Evolutionary conservation across 2,797 vertebrate species (phyloP), one percentile per base, ranked within the genome.

Genomic region (Crenuchus spilurus): DNA sequence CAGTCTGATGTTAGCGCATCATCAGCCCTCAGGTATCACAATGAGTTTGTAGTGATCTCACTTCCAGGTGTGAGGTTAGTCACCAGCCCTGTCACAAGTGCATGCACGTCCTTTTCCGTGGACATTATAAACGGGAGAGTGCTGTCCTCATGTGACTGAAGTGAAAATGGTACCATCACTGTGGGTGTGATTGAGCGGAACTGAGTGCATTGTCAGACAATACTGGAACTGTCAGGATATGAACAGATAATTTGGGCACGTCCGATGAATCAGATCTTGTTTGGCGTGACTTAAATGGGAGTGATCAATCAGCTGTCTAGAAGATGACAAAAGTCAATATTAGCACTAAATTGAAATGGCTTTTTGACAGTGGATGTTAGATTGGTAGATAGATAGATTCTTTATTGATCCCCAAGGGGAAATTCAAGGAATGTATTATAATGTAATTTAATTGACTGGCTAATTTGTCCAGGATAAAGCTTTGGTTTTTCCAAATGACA

Each of bases 1-100:
- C 62, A 78, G 74, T 65, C 69, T 62, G 66, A 82, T 79, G 62
- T 78, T 65, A 66, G 60, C 64, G 52, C 26, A 54, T 82, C 66
- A 72, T 71, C 51, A 18, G 6, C 46, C 46, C 28, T 67, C 24
- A 41, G 14, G 39, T 51, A 37, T 7, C 54, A 46, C 2, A 20
- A 37, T 58, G 72, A 18, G 79, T 42, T 58, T 30, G 64, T 55
- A 68, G 51, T 75, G 51, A 69, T 69, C 65, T n/a, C 44, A 61
- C 41, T 60, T 75, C 49, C 72, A 77, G 79, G 72, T 77, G 72
- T 63, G 42, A 22, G 28, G 42, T 77, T 75, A 74, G 61, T 72
- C 79, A 77, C 54, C n/a, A 54, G 52, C 30, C 49, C 52, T 6
- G 52, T 65, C 13, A 33, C 52, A 65, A 58, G 68, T n/a, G 37